A percentile compares a stretch with the other conserved stretches of the same genome.
Evolutionary conservation across 1,140 invertebrate genomes (phyloP).

Genomic region (Pollicipes pollicipes): DNA sequence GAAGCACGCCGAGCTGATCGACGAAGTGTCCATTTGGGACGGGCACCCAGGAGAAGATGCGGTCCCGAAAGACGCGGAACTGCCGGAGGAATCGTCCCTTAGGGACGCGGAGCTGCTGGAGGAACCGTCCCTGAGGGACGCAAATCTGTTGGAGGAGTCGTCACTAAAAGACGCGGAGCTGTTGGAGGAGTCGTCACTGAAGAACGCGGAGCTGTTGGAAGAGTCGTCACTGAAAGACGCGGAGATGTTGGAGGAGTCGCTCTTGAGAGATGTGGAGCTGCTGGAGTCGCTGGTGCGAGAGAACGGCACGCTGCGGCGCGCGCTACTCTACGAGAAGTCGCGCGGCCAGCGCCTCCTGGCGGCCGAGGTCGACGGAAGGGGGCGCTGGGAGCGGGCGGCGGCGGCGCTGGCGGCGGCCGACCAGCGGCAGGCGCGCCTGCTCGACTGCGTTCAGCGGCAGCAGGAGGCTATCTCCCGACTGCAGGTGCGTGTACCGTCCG

Average conservation of each 20-base stretch:
- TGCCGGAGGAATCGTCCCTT: too few species aligned
- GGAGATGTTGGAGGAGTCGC: background rate
- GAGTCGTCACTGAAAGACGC: background rate
- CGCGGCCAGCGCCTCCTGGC: background rate
- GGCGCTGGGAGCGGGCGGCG: background rate
- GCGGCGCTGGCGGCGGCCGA: background rate
- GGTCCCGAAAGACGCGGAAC: too few species aligned
- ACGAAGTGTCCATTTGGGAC: too few species aligned
- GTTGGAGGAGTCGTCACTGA: too few species aligned
- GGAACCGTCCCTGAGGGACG: too few species aligned
- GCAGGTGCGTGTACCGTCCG: background rate
- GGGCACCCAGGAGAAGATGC: too few species aligned
- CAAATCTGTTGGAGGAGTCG: too few species aligned
- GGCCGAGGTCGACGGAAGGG: background rate
- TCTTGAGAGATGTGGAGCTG: background rate
- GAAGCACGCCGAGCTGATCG: too few species aligned
- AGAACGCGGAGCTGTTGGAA: background rate
- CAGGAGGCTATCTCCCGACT: background rate
- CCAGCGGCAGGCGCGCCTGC: background rate
- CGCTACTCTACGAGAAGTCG: background rate
- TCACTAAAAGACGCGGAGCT: too few species aligned
- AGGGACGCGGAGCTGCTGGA: too few species aligned
- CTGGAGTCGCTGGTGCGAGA: background rate
- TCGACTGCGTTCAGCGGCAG: background rate
- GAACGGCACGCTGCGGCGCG: background rate